Percentiles rank a stretch among this genome's conserved stretches.
Evolutionary conservation across 2,888 invertebrate genomes (phyloP).

Genomic region (Muschampia plurimacula): DNA sequence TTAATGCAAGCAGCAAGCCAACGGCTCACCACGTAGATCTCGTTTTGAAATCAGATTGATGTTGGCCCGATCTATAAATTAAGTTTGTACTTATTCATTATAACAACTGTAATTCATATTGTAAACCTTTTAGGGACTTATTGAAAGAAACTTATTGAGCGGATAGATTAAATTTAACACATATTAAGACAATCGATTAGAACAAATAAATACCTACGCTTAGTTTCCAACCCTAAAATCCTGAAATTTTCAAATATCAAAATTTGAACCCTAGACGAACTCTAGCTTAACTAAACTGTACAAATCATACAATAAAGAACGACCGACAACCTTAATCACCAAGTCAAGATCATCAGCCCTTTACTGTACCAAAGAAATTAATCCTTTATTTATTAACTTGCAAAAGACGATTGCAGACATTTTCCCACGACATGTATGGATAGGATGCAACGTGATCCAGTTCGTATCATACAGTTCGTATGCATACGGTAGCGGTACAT

Average conservation of each 20-base stretch:
- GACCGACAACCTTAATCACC: no score
- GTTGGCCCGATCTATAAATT: constrained; percentile 30
- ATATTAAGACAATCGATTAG: not conserved
- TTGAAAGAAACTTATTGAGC: not conserved
- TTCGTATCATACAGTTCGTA: no score
- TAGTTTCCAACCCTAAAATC: not conserved
- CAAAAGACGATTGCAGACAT: not conserved
- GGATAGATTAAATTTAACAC: not conserved
- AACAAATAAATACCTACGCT: not conserved
- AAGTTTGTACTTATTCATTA: constrained; percentile 27
- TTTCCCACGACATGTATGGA: constrained; percentile 22
- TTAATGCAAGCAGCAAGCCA: constrained; percentile 26
- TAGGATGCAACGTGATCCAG: constrained; percentile 23
- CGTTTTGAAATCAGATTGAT: constrained; percentile 35
- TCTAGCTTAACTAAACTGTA: no score
- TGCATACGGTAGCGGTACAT: constrained; percentile 25
- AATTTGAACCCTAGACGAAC: no score
- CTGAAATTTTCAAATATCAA: no score
- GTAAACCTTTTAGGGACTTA: constrained; percentile 12
- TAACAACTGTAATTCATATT: constrained; percentile 18
- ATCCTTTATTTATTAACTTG: not conserved
- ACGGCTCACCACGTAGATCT: constrained; percentile 33
- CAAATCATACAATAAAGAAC: no score
- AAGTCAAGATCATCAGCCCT: no score
- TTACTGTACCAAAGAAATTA: no score